Percentiles rank a stretch among this genome's conserved stretches.
Evolutionary conservation across 2,113 vertebrate species (phyloP).

Genomic region (Arizona elegans): DNA sequence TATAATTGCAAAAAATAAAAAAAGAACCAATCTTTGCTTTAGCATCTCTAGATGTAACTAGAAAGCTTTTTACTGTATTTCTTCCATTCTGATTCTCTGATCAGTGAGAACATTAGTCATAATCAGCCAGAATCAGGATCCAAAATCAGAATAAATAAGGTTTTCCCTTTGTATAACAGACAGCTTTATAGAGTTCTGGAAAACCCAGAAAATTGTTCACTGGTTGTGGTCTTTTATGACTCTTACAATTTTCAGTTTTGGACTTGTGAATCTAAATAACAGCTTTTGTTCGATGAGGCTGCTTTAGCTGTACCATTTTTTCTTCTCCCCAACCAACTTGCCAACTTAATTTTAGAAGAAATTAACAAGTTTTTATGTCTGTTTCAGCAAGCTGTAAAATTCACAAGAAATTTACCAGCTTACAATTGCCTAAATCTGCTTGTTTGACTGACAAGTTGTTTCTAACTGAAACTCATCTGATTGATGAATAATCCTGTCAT

Average conservation of each 20-base stretch:
- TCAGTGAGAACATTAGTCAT: background rate
- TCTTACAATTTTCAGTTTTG: background rate
- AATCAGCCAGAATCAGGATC: background rate
- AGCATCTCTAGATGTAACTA: background rate
- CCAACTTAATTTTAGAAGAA: background rate
- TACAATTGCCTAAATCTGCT: background rate
- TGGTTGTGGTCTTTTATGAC: background rate
- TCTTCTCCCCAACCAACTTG: background rate
- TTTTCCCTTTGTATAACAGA: background rate
- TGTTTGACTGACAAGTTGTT: background rate
- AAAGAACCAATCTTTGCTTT: background rate
- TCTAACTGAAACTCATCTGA: background rate
- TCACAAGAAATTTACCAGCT: background rate
- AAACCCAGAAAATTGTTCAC: background rate
- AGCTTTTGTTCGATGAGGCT: background rate
- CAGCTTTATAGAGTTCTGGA: background rate
- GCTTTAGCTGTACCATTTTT: background rate
- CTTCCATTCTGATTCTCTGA: background rate
- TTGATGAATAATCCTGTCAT: background rate
- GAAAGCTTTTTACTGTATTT: background rate
- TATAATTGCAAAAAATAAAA: background rate
- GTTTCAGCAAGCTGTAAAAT: background rate
- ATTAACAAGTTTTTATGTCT: background rate
- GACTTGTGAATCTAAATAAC: background rate
- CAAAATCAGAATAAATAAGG: background rate